Base-by-base conservation (phyloP, 2,113 vertebrate genomes). In the Hippocampus comes region DNA sequence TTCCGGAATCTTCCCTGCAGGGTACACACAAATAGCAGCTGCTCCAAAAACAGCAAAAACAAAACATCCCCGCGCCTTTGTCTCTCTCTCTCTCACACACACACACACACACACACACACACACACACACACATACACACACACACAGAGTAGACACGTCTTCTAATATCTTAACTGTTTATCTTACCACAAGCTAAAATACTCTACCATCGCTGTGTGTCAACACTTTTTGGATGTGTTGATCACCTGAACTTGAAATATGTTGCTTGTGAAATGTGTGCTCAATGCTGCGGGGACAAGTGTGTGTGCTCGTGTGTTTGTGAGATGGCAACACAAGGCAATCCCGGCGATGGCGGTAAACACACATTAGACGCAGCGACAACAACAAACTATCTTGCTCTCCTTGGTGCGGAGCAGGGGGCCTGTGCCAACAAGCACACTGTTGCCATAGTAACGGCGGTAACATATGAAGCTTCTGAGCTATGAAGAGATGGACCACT, bases 271-370 rank as follows among this genome's bases (percentile, higher is more conserved):
- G 30, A 43, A 43, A 9, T 10, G 10, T 43, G 9, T 43, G 42
- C 42, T 43, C 11, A 43, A 11, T 43, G 42, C 42, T 43, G 96
- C 93, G 27, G 27, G 27, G 27, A 27, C 27, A 27, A 93, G 95
- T 93, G 94, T 98, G 97, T 94, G 95, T 95, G 93, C 95, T 93
- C 3, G 94, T 97, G 97, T 94, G 95, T 95, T 93, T 94, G 93
- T 21, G 41, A n/a, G 56, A 21, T 12, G 51, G 97, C 96, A 97
- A 96, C 95, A 98, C 95, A 98, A 99, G 94, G 95, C 96, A 96
- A 96, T 96, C 96, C 95, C 95, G 97, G 96, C 96, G 94, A 97
- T 96, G 96, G 96, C 97, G 98, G 98, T 98, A 30, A 98, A 96
- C 96, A 97, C 96, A 98, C 95, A 79, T 95, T 92, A 81, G 73